Percentiles rank a stretch among this genome's conserved stretches.
These are phyloP conservation scores for Caenorhabditis japonica DNA, from an alignment of 2,888 invertebrate genomes.

Conservation along the genomic window DNA sequence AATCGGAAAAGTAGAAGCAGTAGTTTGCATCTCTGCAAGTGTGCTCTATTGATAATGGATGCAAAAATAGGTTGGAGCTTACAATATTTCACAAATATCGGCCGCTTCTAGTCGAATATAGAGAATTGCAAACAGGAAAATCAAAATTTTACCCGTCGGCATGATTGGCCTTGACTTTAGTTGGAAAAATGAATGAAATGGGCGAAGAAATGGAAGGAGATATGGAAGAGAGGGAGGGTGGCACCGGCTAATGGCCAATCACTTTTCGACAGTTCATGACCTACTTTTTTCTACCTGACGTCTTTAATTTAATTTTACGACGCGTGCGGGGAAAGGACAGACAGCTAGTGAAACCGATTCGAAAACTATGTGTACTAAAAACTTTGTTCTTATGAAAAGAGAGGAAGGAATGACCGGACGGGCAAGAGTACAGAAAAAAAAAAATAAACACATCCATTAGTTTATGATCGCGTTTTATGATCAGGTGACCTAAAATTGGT, in stretches of 20 bases:
- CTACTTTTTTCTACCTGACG: conserved; percentile 19
- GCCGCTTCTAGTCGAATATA: conserved; percentile 4
- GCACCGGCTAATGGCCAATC: conserved; percentile 23
- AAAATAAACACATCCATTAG: neutral
- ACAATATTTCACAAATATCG: conserved; percentile 45
- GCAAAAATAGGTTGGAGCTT: no score
- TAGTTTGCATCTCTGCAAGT: conserved; percentile 56
- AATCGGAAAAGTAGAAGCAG: conserved; percentile 59
- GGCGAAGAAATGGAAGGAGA: neutral
- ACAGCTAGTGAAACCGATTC: conserved; percentile 8
- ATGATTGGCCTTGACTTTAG: conserved; percentile 18
- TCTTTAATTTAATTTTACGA: neutral
- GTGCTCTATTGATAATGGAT: no score
- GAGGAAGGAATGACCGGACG: neutral
- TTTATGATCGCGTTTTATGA: conserved; percentile 4
- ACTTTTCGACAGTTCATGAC: conserved; percentile 33
- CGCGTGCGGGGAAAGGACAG: neutral
- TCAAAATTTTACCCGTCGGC: conserved; percentile 7
- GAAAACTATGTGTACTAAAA: neutral
- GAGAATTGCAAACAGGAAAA: neutral
- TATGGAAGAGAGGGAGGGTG: conserved; percentile 9
- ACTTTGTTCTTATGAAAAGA: neutral
- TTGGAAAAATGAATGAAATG: conserved; percentile 6
- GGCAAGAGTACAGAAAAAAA: neutral
- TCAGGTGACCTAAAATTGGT: conserved; percentile 11